Conservation (phyloP, 1,140 invertebrate genomes). For the Zaprionus kolodkinae region DNA sequence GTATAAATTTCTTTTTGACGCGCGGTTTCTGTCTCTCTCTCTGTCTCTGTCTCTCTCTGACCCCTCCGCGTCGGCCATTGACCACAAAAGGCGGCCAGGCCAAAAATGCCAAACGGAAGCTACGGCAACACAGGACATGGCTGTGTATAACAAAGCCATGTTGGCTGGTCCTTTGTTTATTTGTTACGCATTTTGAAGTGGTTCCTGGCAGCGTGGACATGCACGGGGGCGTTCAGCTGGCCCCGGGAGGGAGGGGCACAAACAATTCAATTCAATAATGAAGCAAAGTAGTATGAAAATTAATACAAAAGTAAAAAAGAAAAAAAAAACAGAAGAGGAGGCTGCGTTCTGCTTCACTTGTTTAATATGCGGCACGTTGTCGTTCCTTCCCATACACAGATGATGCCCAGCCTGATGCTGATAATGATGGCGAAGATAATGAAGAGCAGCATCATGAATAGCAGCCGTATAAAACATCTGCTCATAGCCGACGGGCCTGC, state of each 20-base stretch:
- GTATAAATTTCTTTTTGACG: constrained; percentile 50
- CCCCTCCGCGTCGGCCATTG: constrained; percentile 3
- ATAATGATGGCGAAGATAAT: constrained; percentile 15
- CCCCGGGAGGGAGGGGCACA: neutral
- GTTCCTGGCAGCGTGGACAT: constrained; percentile 10
- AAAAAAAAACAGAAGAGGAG: neutral
- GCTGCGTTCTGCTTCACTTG: constrained; percentile 37
- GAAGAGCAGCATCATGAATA: constrained; percentile 1
- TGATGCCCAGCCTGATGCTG: constrained; percentile 9
- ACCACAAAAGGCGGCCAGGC: constrained; percentile 27
- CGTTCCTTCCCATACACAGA: constrained; percentile 27
- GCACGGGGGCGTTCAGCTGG: constrained; percentile 5
- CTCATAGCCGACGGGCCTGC: constrained; percentile 24
- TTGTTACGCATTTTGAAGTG: constrained; percentile 64
- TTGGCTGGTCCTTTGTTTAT: constrained; percentile 66
- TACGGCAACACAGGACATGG: constrained; percentile 21
- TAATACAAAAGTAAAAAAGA: constrained; percentile 63
- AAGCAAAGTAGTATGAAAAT: constrained; percentile 71
- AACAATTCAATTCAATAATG: constrained; percentile 66
- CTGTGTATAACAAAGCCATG: constrained; percentile 10
- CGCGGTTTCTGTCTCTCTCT: constrained; percentile 33
- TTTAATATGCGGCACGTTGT: constrained; percentile 32
- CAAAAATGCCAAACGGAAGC: constrained; percentile 63
- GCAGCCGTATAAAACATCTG: constrained; percentile 36
- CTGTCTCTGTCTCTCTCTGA: neutral